Evolutionary conservation across 1,140 invertebrate genomes (phyloP), one percentile per base, ranked within the genome.

Genomic region (Mactra quadrangularis): DNA sequence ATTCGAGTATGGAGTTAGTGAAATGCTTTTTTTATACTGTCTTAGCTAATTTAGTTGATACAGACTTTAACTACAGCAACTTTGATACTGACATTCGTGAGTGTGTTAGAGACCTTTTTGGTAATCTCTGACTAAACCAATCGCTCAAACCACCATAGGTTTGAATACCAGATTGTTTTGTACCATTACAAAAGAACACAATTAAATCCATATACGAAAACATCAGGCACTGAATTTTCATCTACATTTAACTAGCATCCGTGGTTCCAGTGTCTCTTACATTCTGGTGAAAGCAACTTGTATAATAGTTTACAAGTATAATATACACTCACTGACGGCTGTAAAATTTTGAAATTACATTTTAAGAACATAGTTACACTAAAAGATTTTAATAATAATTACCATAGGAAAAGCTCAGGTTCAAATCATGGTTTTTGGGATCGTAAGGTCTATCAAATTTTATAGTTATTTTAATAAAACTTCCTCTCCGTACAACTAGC

Each of bases 401-500:
- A 85, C 83, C 77, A 27, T 70, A 13, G n/a, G 59, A 35, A 31
- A 85, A 82, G 19, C 17, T 25, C 3, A 85, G n/a, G 9, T 64
- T 55, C 25, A 85, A 7, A 31, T 82, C 71, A 29, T 85, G 33
- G n/a, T 68, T 85, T 19, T 70, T 33, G 11, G 59, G 60, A 22
- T 64, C 52, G 33, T 76, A 85, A 4, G 83, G 77, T 22, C 53
- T 25, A 70, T 82, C 72, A 47, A 85, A 70, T 13, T n/a, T 66
- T 17, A 85, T 47, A 7, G 64, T 76, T 6, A 85, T 38, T 25
- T 75, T 57, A 6, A 41, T 41, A 41, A 7, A 41, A 41, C 15
- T 41, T 41, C 83, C 83, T 7, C 83, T 59, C 3, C 83, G 38
- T 11, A 85, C 25, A 22, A 85, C 78, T 11, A 85, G 52, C 17